Evolutionary conservation across 2,113 vertebrate species (phyloP).

Genomic region (Solenodon paradoxus): DNA sequence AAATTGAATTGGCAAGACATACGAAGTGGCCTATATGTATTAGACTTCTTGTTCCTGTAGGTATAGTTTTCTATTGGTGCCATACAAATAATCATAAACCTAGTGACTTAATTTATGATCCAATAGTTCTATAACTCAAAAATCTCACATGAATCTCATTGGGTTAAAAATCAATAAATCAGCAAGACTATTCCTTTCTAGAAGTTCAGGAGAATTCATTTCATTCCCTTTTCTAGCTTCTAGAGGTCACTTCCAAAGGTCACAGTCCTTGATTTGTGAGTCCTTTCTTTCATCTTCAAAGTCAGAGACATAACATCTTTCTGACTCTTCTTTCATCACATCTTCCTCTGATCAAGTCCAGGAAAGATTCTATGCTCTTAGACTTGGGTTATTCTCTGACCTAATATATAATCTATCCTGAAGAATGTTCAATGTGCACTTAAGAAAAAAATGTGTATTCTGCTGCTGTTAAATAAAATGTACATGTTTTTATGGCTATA

Average conservation of each 20-base stretch:
- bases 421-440: background rate
- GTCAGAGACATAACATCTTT: background rate
- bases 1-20: background rate
- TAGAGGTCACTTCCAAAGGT: background rate
- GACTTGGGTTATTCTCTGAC: background rate
- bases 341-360: background rate
- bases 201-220: background rate
- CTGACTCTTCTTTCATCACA: background rate
- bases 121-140: background rate
- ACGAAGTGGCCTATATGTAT: background rate
- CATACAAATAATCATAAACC: background rate
- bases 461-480: background rate
- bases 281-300: background rate
- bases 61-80: background rate
- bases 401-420: background rate
- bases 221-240: background rate
- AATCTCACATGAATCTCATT: background rate
- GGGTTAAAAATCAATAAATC: background rate
- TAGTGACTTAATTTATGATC: background rate
- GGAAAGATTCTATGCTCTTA: background rate
- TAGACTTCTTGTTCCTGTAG: background rate
- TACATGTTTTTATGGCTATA: background rate
- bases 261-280: background rate
- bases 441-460: background rate
- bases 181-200: background rate